Evolutionary conservation across 64 coral and sea anemone genomes (phyloP).

Genomic region (Platygyra sinensis): DNA sequence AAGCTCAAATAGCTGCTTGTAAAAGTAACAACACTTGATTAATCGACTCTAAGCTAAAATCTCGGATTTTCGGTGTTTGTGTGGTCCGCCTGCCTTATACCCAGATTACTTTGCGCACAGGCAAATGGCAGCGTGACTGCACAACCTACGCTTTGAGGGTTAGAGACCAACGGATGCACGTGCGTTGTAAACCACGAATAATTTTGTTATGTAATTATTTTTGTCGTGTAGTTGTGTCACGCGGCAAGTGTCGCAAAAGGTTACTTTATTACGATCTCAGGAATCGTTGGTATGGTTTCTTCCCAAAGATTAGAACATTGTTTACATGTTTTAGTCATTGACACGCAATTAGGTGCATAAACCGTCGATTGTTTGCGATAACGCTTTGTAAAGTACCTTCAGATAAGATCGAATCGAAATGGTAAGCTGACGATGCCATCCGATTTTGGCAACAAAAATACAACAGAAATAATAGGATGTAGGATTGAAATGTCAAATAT

Average conservation of each 20-base stretch:
- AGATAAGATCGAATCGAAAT: no score
- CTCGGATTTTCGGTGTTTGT: no score
- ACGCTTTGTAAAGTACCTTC: neutral
- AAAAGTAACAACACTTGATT: no score
- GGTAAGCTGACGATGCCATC: neutral
- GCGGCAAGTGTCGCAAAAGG: neutral
- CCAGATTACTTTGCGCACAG: neutral
- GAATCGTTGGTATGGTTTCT: constrained; percentile 13
- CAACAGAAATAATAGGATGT: neutral
- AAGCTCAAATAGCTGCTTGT: no score
- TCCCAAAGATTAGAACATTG: neutral
- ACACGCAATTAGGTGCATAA: neutral
- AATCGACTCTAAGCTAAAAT: no score
- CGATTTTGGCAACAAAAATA: neutral
- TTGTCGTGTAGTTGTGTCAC: no score
- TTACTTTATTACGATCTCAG: neutral
- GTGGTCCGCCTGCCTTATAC: no score
- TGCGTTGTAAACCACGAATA: no score
- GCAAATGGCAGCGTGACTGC: no score
- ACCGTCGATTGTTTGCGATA: neutral
- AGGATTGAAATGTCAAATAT: neutral
- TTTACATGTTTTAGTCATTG: constrained; percentile 1
- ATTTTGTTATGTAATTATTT: no score
- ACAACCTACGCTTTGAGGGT: no score
- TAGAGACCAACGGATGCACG: no score